A percentile compares a stretch with the other conserved stretches of the same genome.
These are phyloP conservation scores for Drosophila infuscata DNA, from an alignment of 2,888 invertebrate genomes.

Conservation along the genomic window DNA sequence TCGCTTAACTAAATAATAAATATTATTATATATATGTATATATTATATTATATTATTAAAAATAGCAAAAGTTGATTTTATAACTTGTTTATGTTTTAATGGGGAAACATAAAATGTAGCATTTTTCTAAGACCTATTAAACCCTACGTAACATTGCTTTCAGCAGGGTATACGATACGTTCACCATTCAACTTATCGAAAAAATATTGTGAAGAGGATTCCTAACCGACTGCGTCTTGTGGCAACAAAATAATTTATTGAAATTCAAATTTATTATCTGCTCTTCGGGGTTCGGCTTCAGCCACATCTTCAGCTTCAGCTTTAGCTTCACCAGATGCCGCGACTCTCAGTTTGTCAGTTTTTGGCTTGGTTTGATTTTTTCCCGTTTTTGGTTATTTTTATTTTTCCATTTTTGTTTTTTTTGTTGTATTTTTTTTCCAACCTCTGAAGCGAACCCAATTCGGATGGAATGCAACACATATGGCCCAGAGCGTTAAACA, in stretches of 20 bases:
- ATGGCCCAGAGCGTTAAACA: conserved; percentile 81
- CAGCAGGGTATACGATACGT: conserved; percentile 21
- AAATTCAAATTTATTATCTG: conserved; percentile 82
- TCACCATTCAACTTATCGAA: conserved; percentile 3
- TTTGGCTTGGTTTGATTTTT: conserved; percentile 53
- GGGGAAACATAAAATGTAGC: neutral
- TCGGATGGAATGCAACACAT: conserved; percentile 79
- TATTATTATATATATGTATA: neutral
- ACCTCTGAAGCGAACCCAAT: conserved; percentile 66
- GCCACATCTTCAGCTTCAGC: conserved; percentile 17
- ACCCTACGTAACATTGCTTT: neutral
- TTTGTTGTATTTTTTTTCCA: neutral
- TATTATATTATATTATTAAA: neutral
- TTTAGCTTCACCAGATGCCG: conserved; percentile 1
- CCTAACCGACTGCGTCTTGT: conserved; percentile 60
- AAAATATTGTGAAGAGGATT: conserved; percentile 45
- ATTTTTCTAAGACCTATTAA: neutral
- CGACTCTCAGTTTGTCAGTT: conserved; percentile 28
- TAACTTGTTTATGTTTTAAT: neutral
- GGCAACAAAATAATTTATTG: conserved; percentile 81
- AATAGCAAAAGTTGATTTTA: neutral
- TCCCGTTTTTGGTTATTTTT: conserved; percentile 32
- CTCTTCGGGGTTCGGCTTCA: conserved; percentile 67
- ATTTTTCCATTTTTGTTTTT: conserved; percentile 15
- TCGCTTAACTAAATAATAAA: neutral